These are phyloP conservation scores for Augochlorella aurata DNA, from an alignment of 2,888 invertebrate species.

Conservation along the genomic window DNA sequence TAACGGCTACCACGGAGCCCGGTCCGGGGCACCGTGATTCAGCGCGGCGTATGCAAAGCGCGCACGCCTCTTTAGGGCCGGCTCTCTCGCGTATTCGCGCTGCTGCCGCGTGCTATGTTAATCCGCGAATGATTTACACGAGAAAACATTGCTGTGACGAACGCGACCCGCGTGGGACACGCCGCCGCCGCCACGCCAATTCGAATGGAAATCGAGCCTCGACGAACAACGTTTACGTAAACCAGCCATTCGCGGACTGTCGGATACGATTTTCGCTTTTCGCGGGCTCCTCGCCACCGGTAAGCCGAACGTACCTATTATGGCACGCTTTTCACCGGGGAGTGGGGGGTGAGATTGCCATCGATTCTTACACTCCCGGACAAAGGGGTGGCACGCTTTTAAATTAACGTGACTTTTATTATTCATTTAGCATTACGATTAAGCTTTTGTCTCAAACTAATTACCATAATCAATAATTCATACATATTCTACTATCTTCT, in stretches of 20 bases:
- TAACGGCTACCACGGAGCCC: constrained; percentile 55
- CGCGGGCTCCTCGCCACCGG: too few relatives aligned
- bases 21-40: constrained; percentile 44
- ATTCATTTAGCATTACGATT: too few relatives aligned
- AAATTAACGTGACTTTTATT: too few relatives aligned
- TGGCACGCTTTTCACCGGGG: too few relatives aligned
- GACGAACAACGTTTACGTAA: constrained; percentile 1
- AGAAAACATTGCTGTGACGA: constrained; percentile 24
- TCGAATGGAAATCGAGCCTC: not conserved
- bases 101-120: constrained; percentile 41
- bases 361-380: too few relatives aligned
- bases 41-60: constrained; percentile 49
- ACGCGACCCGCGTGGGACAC: not conserved
- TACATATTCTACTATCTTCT: too few relatives aligned
- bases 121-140: constrained; percentile 60
- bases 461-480: too few relatives aligned
- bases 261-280: not conserved
- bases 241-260: not conserved
- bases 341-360: too few relatives aligned
- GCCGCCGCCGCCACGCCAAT: not conserved
- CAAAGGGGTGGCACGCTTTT: too few relatives aligned
- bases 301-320: too few relatives aligned
- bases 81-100: constrained; percentile 42
- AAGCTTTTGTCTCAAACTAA: too few relatives aligned
- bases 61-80: constrained; percentile 52